Percentiles rank a stretch among this genome's conserved stretches.
Evolutionary conservation across 2,797 vertebrate species (phyloP).

Genomic region (Silurus aristotelis): DNA sequence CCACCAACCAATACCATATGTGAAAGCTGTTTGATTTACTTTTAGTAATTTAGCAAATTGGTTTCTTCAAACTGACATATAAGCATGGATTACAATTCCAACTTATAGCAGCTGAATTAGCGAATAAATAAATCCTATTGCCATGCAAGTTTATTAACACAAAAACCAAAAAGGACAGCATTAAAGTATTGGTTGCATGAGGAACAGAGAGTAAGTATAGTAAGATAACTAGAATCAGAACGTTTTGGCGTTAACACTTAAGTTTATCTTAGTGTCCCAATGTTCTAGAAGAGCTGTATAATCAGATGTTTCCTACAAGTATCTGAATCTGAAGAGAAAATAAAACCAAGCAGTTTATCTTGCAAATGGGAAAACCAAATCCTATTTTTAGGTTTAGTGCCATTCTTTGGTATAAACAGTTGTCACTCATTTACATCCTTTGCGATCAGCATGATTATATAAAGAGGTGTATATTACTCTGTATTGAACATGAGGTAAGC

Average conservation of each 20-base stretch:
- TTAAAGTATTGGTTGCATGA: neutral
- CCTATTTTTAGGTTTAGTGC: neutral
- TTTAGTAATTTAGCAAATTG: neutral
- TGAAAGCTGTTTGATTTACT: neutral
- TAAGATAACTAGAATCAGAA: neutral
- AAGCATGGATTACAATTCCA: neutral
- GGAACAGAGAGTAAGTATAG: neutral
- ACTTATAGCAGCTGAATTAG: neutral
- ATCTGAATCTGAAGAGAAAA: neutral
- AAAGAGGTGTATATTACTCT: neutral
- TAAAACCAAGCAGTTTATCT: neutral
- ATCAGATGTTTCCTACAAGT: neutral
- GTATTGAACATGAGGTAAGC: neutral
- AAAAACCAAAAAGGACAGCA: neutral
- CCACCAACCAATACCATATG: neutral
- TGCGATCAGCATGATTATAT: neutral
- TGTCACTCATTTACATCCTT: neutral
- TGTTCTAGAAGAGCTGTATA: neutral
- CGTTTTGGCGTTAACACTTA: no score
- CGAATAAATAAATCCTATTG: neutral
- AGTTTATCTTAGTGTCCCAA: neutral
- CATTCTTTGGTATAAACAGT: neutral
- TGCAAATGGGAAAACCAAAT: neutral
- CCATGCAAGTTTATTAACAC: neutral
- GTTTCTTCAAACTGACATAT: neutral